phyloP scores from a whole-genome alignment of 2,113 vertebrate genomes.

The Toxotes chatareus region DNA sequence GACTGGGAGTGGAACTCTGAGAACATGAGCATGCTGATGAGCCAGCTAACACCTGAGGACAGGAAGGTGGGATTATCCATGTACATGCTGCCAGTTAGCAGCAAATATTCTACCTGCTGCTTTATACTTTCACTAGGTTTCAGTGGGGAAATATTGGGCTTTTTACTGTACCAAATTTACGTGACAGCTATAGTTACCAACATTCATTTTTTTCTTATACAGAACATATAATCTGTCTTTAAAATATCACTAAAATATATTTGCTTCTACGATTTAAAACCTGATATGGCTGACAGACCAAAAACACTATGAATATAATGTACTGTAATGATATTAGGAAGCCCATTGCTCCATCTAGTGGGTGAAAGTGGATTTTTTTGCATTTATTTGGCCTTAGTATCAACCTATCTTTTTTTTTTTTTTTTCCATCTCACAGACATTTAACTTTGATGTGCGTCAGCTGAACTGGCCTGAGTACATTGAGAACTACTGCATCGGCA shows the following conservation, averaged over 20 bases:
- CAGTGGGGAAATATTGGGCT: no score
- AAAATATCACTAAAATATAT: no score
- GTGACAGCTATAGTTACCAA: no score
- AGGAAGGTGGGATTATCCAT: conserved; percentile 83
- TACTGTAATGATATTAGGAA: not conserved
- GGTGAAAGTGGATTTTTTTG: not conserved
- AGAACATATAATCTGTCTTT: no score
- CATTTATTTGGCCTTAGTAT: not conserved
- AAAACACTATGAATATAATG: not conserved
- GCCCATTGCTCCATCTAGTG: conserved; percentile 49
- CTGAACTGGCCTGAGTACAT: conserved; percentile 97
- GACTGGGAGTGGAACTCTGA: conserved; percentile 96
- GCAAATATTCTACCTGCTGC: no score
- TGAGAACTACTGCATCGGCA: conserved; percentile 94
- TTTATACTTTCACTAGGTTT: no score
- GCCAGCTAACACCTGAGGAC: conserved; percentile 90
- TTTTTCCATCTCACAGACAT: conserved; percentile 81
- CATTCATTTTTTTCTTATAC: no score
- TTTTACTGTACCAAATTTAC: no score
- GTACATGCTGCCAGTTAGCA: not conserved
- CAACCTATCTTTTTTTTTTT: not conserved
- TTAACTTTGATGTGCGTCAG: conserved; percentile 95
- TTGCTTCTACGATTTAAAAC: not conserved
- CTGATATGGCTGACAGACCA: not conserved
- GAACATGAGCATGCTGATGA: conserved; percentile 93